Evolutionary conservation across 2,113 vertebrate genomes (phyloP).

Genomic region (Aptenodytes forsteri): DNA sequence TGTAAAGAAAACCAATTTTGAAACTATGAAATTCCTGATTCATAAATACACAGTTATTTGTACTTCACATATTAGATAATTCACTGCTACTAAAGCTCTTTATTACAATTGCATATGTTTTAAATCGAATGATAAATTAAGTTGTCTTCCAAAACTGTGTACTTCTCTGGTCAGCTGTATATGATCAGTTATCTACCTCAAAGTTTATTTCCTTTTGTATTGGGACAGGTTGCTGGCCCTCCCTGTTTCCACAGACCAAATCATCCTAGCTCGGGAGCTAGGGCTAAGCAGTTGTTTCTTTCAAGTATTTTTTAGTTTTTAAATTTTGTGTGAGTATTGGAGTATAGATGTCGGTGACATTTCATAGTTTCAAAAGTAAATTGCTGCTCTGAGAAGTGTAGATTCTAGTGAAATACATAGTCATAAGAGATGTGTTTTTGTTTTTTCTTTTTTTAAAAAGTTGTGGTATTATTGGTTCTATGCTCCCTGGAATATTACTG

Average conservation of each 20-base stretch:
- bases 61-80: slow-evolving; percentile 79
- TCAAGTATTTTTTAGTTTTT: slow-evolving; percentile 86
- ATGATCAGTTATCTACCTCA: slow-evolving; percentile 99
- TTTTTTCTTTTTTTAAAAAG: slow-evolving; percentile 75
- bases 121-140: slow-evolving; percentile 83
- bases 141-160: slow-evolving; percentile 93
- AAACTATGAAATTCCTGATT: slow-evolving; percentile 87
- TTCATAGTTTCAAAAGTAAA: slow-evolving; percentile 89
- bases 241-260: slow-evolving; percentile 97
- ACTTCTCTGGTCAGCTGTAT: slow-evolving; percentile 91
- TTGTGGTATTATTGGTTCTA: slow-evolving; percentile 89
- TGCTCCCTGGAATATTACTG: slow-evolving; percentile 85
- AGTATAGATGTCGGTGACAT: slow-evolving; percentile 87
- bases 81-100: slow-evolving; percentile 82
- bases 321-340: slow-evolving; percentile 85
- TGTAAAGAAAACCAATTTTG: slow-evolving; percentile 82
- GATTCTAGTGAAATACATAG: slow-evolving; percentile 85
- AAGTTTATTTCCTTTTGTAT: slow-evolving; percentile 92
- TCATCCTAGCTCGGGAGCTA: slow-evolving; percentile 94
- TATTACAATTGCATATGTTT: slow-evolving; percentile 81
- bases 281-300: slow-evolving; percentile 87
- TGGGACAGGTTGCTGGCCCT: slow-evolving; percentile 95
- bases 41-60: slow-evolving; percentile 83
- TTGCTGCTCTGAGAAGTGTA: slow-evolving; percentile 88
- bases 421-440: slow-evolving; percentile 81